These are phyloP conservation scores for Rotaria sp. DNA, from an alignment of 2,888 invertebrate genomes.

Conservation along the genomic window DNA sequence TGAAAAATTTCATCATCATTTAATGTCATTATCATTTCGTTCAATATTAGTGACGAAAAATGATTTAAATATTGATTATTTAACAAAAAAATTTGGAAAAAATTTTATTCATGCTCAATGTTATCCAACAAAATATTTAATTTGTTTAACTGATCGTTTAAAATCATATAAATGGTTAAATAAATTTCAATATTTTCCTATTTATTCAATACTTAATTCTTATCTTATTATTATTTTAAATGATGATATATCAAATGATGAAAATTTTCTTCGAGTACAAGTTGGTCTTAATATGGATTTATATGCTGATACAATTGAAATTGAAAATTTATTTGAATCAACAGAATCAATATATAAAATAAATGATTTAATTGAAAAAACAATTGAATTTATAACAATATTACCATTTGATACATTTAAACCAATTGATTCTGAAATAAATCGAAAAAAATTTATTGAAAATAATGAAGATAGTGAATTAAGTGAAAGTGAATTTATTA, in stretches of 20 bases:
- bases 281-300: neutral
- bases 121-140: constrained; percentile 23
- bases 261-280: neutral
- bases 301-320: neutral
- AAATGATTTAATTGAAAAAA: neutral
- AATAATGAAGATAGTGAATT: neutral
- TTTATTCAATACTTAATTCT: neutral
- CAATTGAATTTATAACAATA: neutral
- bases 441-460: neutral
- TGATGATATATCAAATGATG: neutral
- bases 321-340: neutral
- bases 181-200: neutral
- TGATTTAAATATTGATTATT: neutral
- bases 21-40: neutral
- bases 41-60: neutral
- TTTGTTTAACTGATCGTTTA: neutral
- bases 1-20: neutral
- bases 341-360: neutral
- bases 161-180: neutral
- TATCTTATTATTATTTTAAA: neutral
- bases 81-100: neutral
- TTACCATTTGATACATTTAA: neutral
- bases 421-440: neutral
- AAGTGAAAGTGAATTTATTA: constrained; percentile 1
- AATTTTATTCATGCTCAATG: constrained; percentile 13